Conservation (phyloP, 2,888 invertebrate genomes). For the Noctua pronuba region DNA sequence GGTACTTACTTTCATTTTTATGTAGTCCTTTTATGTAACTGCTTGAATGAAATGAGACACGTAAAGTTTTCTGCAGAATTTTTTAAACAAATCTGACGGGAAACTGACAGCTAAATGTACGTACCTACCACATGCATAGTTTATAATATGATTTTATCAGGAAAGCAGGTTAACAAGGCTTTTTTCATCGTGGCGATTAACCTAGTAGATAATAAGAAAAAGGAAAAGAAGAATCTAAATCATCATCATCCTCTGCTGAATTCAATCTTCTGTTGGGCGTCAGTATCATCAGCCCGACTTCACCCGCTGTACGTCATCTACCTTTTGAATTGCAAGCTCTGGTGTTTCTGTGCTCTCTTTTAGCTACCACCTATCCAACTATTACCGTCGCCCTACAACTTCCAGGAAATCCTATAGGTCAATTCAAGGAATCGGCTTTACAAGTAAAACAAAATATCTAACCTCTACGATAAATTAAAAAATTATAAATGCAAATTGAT, state of each 20-base stretch:
- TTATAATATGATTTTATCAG: background rate
- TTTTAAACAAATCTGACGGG: background rate
- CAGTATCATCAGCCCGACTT: background rate
- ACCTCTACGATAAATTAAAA: background rate
- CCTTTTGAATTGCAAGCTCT: background rate
- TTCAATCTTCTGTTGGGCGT: background rate
- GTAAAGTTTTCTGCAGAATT: slow-evolving; percentile 7
- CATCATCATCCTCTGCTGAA: too few relatives aligned
- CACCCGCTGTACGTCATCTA: too few relatives aligned
- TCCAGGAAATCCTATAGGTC: background rate
- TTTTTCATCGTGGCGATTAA: background rate
- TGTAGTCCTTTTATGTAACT: slow-evolving; percentile 26
- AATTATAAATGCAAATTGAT: background rate
- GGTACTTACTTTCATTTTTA: slow-evolving; percentile 55
- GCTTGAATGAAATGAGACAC: slow-evolving; percentile 9
- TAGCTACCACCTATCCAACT: too few relatives aligned
- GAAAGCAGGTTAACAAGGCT: background rate
- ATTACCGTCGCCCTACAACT: background rate
- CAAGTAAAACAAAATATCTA: background rate
- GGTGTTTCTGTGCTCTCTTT: too few relatives aligned
- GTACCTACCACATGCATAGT: background rate
- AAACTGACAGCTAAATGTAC: background rate
- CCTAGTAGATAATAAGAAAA: background rate
- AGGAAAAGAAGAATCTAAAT: background rate
- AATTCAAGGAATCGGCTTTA: background rate